Percentiles rank a stretch among this genome's conserved stretches.
phyloP scores from a whole-genome alignment of 2,797 vertebrate genomes.

The Tauraco hartlaubi region DNA sequence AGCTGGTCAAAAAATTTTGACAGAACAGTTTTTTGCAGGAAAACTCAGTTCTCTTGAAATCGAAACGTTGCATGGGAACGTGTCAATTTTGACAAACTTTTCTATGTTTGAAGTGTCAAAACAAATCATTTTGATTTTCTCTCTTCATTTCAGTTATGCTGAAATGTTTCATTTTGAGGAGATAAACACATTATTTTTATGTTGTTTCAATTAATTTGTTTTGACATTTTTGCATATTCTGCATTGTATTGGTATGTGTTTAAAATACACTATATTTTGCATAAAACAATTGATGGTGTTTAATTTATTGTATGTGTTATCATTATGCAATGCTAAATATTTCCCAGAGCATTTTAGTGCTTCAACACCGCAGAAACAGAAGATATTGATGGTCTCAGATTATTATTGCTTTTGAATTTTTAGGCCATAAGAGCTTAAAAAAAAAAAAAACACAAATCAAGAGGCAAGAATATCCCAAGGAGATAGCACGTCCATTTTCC shows the following conservation, averaged over 20 bases:
- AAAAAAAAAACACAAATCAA: not conserved
- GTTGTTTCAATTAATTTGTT: slow-evolving; percentile 67
- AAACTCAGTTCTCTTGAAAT: slow-evolving; percentile 20
- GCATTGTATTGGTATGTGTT: not conserved
- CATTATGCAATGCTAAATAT: not conserved
- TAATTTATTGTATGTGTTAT: not conserved
- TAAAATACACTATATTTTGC: not conserved
- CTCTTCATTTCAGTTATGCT: not conserved
- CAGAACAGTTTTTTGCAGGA: slow-evolving; percentile 54
- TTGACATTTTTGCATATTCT: slow-evolving; percentile 18
- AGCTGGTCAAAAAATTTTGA: slow-evolving; percentile 71
- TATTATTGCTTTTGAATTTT: not conserved
- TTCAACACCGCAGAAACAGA: not conserved
- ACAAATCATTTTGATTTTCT: slow-evolving; percentile 47
- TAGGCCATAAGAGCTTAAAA: not conserved
- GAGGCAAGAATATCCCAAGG: not conserved
- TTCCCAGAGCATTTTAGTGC: not conserved
- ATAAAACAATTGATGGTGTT: not conserved
- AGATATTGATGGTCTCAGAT: not conserved
- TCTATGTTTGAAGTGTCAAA: slow-evolving; percentile 41
- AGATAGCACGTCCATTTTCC: not conserved
- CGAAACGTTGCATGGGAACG: slow-evolving; percentile 1
- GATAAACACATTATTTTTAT: slow-evolving; percentile 21
- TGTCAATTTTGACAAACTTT: slow-evolving; percentile 60
- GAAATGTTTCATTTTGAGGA: slow-evolving; percentile 21